These are phyloP conservation scores for Alosa sapidissima DNA, from an alignment of 2,797 vertebrate genomes.

Conservation along the genomic window DNA sequence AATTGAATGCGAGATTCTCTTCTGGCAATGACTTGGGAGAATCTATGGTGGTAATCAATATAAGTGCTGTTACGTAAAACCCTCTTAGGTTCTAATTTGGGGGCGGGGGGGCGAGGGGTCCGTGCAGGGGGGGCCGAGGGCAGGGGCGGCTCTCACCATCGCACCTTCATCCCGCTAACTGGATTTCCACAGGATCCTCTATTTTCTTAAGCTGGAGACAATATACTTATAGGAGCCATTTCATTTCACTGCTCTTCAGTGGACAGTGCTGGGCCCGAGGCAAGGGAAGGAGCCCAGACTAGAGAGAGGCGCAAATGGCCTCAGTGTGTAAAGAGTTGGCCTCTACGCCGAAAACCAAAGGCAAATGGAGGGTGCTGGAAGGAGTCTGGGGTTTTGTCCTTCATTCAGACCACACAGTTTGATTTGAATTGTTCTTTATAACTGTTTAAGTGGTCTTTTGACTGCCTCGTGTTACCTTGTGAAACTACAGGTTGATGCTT, in stretches of 20 bases:
- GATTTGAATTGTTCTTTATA: not conserved
- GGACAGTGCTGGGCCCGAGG: not conserved
- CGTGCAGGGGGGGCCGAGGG: not conserved
- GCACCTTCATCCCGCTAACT: constrained; percentile 37
- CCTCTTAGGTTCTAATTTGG: constrained; percentile 52
- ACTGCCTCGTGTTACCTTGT: not conserved
- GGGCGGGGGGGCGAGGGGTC: constrained; percentile 26
- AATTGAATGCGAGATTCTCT: constrained; percentile 51
- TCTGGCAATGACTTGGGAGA: constrained; percentile 34
- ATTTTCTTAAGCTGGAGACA: constrained; percentile 21
- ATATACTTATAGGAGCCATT: constrained; percentile 28
- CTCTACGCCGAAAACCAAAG: not conserved
- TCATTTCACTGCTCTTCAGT: constrained; percentile 10
- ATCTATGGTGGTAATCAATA: constrained; percentile 47
- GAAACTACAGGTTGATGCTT: not conserved
- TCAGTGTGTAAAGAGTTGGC: not conserved
- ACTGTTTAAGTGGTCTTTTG: not conserved
- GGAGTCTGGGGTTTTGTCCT: not conserved
- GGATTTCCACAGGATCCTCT: constrained; percentile 38
- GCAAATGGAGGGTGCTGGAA: not conserved
- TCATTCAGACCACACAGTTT: not conserved
- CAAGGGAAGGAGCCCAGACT: not conserved
- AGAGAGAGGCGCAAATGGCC: not conserved
- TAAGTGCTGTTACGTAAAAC: constrained; percentile 55
- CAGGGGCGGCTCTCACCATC: constrained; percentile 14